These are phyloP conservation scores for Benitochromis conjunctus DNA, from an alignment of 2,113 vertebrate genomes.

Conservation along the genomic window DNA sequence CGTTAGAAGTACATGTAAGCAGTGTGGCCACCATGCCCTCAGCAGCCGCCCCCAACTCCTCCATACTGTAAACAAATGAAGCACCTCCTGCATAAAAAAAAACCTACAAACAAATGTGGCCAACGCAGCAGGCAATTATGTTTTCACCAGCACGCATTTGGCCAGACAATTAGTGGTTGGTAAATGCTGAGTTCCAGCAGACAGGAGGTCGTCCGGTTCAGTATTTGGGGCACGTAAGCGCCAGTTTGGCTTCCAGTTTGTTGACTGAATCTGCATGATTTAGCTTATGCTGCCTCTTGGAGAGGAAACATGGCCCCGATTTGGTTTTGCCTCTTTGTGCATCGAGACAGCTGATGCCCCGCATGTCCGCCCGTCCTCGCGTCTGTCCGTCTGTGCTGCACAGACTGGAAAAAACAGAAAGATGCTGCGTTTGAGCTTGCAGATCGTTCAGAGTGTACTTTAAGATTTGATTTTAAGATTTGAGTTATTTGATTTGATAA, in stretches of 20 bases:
- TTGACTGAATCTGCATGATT: conserved; percentile 23
- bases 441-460: neutral
- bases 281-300: conserved; percentile 5
- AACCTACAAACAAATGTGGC: neutral
- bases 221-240: neutral
- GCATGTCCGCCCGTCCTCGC: neutral
- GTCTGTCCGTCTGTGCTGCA: neutral
- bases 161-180: neutral
- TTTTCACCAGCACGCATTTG: neutral
- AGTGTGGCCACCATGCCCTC: neutral
- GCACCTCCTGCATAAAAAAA: neutral
- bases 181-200: neutral
- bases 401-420: neutral
- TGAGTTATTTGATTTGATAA: neutral
- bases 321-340: conserved; percentile 5
- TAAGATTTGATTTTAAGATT: neutral
- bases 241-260: conserved; percentile 7
- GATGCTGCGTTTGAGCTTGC: neutral
- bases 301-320: conserved; percentile 14
- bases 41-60: neutral
- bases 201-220: neutral
- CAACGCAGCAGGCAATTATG: neutral
- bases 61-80: neutral
- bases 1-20: neutral
- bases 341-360: conserved; percentile 39